Conservation (phyloP, 2,888 invertebrate genomes). For the Eucera pruinosa region DNA sequence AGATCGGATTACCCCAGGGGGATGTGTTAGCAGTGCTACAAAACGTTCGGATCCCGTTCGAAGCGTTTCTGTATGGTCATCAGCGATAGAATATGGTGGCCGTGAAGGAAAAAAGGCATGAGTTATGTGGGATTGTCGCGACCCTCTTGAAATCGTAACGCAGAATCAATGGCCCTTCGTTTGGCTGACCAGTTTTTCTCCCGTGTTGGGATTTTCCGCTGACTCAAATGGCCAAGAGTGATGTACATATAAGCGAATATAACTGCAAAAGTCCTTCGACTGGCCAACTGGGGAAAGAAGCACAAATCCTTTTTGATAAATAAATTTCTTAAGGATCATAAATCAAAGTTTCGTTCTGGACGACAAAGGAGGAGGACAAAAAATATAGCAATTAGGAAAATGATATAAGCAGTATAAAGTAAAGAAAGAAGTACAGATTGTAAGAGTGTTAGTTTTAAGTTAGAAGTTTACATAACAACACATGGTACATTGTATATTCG, state of each 20-base stretch:
- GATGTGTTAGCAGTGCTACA: slow-evolving; percentile 18
- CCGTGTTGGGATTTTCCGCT: not conserved
- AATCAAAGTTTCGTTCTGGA: no score
- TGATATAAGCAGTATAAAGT: no score
- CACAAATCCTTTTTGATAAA: no score
- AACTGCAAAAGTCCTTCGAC: slow-evolving; percentile 9
- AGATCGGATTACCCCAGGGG: slow-evolving; percentile 37
- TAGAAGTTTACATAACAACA: no score
- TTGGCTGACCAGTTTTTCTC: not conserved
- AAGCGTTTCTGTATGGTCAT: slow-evolving; percentile 11
- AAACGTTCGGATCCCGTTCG: slow-evolving; percentile 16
- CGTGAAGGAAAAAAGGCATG: slow-evolving; percentile 17
- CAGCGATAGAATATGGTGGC: slow-evolving; percentile 8
- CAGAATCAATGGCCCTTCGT: slow-evolving; percentile 44
- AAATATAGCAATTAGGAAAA: no score
- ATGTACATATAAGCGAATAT: slow-evolving; percentile 7
- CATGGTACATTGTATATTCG: no score
- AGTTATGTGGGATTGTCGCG: slow-evolving; percentile 29
- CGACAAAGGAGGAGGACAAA: no score
- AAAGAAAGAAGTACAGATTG: no score
- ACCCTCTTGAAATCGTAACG: slow-evolving; percentile 40
- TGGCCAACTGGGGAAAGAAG: no score
- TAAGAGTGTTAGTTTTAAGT: no score
- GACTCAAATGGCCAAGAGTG: not conserved
- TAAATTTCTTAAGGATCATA: no score